These are phyloP conservation scores for Lophochroa leadbeateri DNA, from an alignment of 2,113 vertebrate species.

Conservation along the genomic window DNA sequence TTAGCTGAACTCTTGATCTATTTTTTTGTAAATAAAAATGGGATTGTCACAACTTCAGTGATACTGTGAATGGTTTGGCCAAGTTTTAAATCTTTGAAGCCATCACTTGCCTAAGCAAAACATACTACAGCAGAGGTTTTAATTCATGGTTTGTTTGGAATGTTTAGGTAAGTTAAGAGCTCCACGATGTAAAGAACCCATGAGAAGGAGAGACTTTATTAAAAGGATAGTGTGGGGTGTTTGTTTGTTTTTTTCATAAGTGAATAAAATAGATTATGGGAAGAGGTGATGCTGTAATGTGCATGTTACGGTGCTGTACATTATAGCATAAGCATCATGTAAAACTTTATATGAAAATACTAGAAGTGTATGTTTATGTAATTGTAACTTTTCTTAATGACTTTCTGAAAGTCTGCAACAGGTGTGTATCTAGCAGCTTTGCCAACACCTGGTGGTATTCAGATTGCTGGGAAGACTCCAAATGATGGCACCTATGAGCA, in stretches of 20 bases:
- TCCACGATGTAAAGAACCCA: neutral
- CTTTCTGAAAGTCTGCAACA: conserved; percentile 88
- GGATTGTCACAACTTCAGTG: neutral
- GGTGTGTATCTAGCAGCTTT: conserved; percentile 93
- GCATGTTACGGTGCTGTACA: neutral
- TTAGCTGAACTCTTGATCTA: neutral
- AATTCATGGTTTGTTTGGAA: neutral
- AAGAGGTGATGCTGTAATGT: neutral
- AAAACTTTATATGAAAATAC: neutral
- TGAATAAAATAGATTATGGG: neutral
- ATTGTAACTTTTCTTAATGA: neutral
- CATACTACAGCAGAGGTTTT: neutral
- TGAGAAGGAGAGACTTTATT: neutral
- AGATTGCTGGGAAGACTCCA: conserved; percentile 94
- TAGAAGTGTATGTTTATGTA: neutral
- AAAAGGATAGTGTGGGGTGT: neutral
- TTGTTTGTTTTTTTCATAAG: neutral
- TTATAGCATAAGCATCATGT: neutral
- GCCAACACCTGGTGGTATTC: conserved; percentile 92
- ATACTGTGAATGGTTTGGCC: neutral
- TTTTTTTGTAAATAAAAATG: neutral
- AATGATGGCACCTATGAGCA: conserved; percentile 91
- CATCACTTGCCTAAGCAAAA: neutral
- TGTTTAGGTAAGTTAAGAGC: neutral
- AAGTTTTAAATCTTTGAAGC: neutral